Evolutionary conservation across 2,797 vertebrate genomes (phyloP).

Genomic region (Tokudaia tokunoshimensis): DNA sequence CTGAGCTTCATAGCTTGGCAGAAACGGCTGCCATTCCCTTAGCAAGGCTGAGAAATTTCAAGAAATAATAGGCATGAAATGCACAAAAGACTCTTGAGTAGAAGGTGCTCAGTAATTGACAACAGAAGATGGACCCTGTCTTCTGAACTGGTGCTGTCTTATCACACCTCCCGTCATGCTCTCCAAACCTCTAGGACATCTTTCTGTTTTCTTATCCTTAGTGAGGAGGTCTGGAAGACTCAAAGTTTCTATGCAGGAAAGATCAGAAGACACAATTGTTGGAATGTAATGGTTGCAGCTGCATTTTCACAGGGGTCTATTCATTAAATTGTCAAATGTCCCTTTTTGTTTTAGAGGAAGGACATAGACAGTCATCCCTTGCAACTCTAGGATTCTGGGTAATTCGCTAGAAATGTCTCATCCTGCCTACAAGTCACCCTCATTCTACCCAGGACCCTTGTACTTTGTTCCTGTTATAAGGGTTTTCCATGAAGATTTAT

Average conservation of each 20-base stretch:
- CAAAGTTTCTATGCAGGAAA: constrained; percentile 32
- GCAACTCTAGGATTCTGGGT: not conserved
- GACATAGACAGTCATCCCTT: not conserved
- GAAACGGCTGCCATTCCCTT: constrained; percentile 59
- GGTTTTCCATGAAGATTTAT: constrained; percentile 4
- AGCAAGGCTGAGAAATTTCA: not conserved
- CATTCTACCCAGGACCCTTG: not conserved
- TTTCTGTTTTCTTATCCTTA: not conserved
- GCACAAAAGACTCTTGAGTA: not conserved
- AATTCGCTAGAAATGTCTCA: not conserved
- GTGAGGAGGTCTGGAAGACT: constrained; percentile 42
- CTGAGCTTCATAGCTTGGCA: constrained; percentile 52
- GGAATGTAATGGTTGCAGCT: constrained; percentile 45
- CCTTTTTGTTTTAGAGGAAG: constrained; percentile 39
- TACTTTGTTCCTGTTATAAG: not conserved
- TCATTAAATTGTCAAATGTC: constrained; percentile 32
- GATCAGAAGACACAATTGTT: constrained; percentile 30
- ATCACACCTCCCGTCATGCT: not conserved
- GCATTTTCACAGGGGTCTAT: constrained; percentile 35
- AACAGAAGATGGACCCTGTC: not conserved
- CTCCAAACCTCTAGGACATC: not conserved
- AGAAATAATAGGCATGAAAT: not conserved
- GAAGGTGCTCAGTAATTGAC: not conserved
- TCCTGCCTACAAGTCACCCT: not conserved
- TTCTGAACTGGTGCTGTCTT: not conserved